Conservation (phyloP, 2,113 vertebrate species). For the Azemiops feae region DNA sequence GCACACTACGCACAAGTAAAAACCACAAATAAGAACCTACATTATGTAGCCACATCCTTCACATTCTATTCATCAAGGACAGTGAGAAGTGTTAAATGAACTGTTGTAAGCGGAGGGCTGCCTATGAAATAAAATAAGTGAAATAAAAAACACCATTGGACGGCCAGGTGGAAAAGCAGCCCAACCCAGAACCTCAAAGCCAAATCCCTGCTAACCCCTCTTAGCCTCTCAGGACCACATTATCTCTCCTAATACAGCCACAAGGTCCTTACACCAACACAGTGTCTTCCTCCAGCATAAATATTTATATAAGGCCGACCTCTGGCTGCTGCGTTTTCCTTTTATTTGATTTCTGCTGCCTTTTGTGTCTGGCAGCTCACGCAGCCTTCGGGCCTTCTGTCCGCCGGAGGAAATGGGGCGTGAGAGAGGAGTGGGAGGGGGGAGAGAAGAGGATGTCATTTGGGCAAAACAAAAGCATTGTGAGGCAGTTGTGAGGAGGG, state of each 20-base stretch:
- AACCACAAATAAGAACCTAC: no score
- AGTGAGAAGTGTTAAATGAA: no score
- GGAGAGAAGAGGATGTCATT: not conserved
- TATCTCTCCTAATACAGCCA: constrained; percentile 82
- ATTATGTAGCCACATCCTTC: no score
- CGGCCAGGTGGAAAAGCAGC: constrained; percentile 61
- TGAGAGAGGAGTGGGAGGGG: not conserved
- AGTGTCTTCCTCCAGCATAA: constrained; percentile 78
- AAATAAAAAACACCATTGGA: constrained; percentile 40
- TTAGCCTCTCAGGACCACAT: constrained; percentile 72
- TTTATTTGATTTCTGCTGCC: constrained; percentile 83
- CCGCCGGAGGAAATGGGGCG: constrained; percentile 59
- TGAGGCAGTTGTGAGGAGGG: not conserved
- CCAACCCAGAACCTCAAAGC: constrained; percentile 67
- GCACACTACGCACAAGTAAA: no score
- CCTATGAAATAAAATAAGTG: not conserved
- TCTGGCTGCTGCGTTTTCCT: constrained; percentile 73
- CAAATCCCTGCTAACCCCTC: constrained; percentile 54
- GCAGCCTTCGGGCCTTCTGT: constrained; percentile 71
- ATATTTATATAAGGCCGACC: constrained; percentile 82
- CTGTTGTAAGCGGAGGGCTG: no score
- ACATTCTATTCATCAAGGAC: no score
- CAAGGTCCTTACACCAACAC: constrained; percentile 79
- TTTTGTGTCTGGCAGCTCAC: constrained; percentile 78
- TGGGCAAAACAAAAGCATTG: not conserved